These are phyloP conservation scores for Malacoraja senta DNA, from an alignment of 2,797 vertebrate genomes.

Conservation along the genomic window DNA sequence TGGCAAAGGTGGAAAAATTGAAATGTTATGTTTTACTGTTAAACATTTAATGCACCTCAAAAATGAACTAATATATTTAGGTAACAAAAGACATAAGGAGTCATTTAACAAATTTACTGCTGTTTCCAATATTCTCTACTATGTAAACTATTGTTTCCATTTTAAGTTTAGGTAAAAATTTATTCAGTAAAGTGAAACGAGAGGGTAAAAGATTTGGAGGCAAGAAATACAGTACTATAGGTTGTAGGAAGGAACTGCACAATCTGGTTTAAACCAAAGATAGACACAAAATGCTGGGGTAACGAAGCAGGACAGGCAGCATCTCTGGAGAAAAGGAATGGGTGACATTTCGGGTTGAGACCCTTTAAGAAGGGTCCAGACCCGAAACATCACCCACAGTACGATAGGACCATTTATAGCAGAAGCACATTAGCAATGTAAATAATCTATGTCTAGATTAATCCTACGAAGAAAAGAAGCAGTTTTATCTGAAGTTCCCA, in stretches of 20 bases:
- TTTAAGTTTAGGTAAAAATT: background rate
- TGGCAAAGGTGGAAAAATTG: background rate
- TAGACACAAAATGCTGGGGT: no score
- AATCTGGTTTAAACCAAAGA: no score
- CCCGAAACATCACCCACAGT: background rate
- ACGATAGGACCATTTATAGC: background rate
- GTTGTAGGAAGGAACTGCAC: no score
- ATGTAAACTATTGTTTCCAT: background rate
- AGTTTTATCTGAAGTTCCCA: slow-evolving; percentile 30
- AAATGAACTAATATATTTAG: background rate
- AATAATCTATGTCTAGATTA: background rate
- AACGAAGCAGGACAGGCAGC: no score
- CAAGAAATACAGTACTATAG: background rate
- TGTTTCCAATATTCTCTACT: background rate
- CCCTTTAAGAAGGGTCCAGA: no score
- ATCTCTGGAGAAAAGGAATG: no score
- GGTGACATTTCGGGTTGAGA: no score
- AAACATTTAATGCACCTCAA: background rate
- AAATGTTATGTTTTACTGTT: background rate
- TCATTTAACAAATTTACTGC: background rate
- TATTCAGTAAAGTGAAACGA: background rate
- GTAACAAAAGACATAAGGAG: background rate
- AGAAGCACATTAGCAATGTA: background rate
- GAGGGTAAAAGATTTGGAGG: background rate
- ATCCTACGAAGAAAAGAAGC: background rate